Evolutionary conservation across 2,113 vertebrate genomes (phyloP), one percentile per base, ranked within the genome.

Genomic region (Sprattus sprattus): DNA sequence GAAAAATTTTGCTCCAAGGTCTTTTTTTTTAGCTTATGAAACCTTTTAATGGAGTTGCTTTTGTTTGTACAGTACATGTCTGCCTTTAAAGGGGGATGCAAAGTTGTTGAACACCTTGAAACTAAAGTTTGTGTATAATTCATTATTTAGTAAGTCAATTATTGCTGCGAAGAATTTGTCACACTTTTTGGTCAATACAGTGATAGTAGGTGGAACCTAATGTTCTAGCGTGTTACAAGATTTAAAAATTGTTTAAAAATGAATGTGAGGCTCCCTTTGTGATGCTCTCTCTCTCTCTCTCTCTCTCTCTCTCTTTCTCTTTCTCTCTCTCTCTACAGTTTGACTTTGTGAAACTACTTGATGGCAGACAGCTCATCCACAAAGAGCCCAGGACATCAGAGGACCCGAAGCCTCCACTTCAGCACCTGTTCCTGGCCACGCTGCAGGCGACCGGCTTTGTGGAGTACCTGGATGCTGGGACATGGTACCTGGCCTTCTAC

Each of bases 321-420:
- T 5, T 45, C 8, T 47, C 20, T 82, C 71, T 60, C 25, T 82
- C 50, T 78, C 57, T 87, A 86, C 94, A 97, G 97, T 97, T 97
- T 89, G 96, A 97, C 93, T 97, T 97, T 93, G 96, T 97, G 87
- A 97, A 97, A 89, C 92, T 97, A 89, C 96, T 97, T 95, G 96
- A 97, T 88, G 97, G 96, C 88, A 96, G 96, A 80, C 96, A 96
- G 90, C 92, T 97, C 88, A 95, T 96, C 88, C 96, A 97, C 87
- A 95, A 95, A 83, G 96, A 97, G 85, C 88, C 93, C 75, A 96
- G 94, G 90, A 89, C 84, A 88, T 89, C 94, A 10, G 95, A 96
- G 83, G 95, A 95, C 20, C 86, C 87, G 28, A 95, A 93, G 50
- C 92, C 95, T 82, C 92, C 92, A 46, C 95, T 95, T 52, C 91